Evolutionary conservation across 2,888 invertebrate species (phyloP).

Genomic region (Chalcis sispes): DNA sequence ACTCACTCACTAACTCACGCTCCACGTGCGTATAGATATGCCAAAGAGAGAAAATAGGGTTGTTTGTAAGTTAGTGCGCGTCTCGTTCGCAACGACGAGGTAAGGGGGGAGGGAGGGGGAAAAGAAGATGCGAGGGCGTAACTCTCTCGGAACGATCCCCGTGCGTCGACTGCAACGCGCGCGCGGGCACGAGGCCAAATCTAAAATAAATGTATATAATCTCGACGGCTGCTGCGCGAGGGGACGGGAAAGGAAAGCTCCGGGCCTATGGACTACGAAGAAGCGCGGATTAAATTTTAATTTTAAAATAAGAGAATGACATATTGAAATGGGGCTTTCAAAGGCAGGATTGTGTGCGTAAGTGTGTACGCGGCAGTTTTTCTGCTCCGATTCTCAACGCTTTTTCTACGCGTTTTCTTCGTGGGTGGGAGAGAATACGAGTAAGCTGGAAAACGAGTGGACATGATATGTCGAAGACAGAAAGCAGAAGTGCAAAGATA

Average conservation of each 20-base stretch:
- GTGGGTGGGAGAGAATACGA: too few relatives aligned
- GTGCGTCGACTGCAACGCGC: slow-evolving; percentile 54
- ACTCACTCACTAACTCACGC: too few relatives aligned
- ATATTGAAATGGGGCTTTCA: slow-evolving; percentile 67
- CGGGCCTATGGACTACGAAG: too few relatives aligned
- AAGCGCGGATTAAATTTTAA: slow-evolving; percentile 75
- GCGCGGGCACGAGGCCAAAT: slow-evolving; percentile 61
- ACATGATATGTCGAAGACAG: slow-evolving; percentile 25
- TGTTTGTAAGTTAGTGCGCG: slow-evolving; percentile 41
- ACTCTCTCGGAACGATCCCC: slow-evolving; percentile 60
- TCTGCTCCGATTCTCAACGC: too few relatives aligned
- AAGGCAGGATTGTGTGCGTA: slow-evolving; percentile 36
- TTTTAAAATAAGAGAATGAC: slow-evolving; percentile 74
- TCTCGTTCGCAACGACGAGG: neutral
- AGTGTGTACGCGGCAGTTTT: too few relatives aligned
- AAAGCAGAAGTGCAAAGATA: slow-evolving; percentile 53
- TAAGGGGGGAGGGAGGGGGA: neutral
- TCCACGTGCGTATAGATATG: neutral
- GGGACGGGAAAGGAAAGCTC: too few relatives aligned
- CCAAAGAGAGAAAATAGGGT: slow-evolving; percentile 32
- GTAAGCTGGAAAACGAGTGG: too few relatives aligned
- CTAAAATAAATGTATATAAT: slow-evolving; percentile 70
- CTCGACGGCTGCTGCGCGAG: slow-evolving; percentile 58
- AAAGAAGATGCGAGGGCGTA: slow-evolving; percentile 44
- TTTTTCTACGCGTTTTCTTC: too few relatives aligned